Evolutionary conservation across 2,113 vertebrate species (phyloP).

Genomic region (Pteruthius melanotis): DNA sequence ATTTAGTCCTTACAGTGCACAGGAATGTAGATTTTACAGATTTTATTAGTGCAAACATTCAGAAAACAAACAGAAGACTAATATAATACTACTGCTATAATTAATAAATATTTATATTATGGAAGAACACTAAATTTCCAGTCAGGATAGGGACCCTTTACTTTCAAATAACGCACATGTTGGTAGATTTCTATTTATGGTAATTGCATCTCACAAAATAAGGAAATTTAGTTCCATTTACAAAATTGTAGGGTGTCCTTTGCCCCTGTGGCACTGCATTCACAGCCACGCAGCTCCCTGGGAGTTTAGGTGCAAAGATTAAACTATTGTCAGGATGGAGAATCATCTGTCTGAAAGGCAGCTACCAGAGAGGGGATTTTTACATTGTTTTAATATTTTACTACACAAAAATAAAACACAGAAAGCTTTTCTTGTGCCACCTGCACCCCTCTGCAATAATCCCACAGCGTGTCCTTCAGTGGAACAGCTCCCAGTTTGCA

Average conservation of each 20-base stretch:
- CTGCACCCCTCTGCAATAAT: not conserved
- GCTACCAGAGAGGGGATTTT: not conserved
- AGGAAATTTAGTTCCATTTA: not conserved
- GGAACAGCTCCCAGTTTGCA: not conserved
- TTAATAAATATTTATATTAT: not conserved
- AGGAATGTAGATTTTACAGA: not conserved
- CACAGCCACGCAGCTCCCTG: not conserved
- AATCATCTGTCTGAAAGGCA: not conserved
- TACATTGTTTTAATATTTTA: not conserved
- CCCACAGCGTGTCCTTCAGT: fast-evolving
- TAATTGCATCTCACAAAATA: not conserved
- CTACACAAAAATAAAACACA: not conserved
- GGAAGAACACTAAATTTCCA: not conserved
- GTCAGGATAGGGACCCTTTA: not conserved
- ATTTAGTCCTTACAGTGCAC: not conserved
- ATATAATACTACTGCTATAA: not conserved
- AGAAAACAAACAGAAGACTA: not conserved
- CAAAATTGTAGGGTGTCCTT: not conserved
- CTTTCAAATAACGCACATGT: not conserved
- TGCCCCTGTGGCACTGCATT: not conserved
- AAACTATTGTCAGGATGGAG: not conserved
- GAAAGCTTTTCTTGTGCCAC: not conserved
- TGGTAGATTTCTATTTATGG: not conserved
- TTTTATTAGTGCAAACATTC: not conserved
- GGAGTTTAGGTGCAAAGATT: not conserved